phyloP scores from a whole-genome alignment of 2,797 vertebrate genomes.

The Ptychadena robeensis region DNA sequence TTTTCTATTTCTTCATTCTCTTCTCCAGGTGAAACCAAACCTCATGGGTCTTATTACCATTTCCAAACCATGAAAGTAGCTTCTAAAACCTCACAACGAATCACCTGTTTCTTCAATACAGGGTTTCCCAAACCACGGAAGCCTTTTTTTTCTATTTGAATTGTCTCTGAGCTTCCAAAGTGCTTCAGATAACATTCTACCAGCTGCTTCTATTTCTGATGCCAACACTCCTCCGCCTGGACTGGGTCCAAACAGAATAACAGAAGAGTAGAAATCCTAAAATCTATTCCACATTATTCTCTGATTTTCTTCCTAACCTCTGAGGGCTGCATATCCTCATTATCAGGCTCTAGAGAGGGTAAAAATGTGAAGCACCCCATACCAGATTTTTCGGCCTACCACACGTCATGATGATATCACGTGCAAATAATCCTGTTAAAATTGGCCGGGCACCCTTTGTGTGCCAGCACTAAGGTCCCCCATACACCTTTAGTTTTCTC shows the following conservation, averaged over 20 bases:
- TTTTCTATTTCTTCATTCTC: neutral
- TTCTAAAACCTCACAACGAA: neutral
- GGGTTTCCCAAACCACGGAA: neutral
- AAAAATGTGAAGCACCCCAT: too few species aligned
- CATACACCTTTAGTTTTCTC: too few species aligned
- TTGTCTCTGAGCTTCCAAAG: neutral
- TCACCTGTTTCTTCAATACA: neutral
- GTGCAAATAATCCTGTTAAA: too few species aligned
- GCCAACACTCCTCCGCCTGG: slow-evolving; percentile 3
- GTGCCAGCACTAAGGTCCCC: too few species aligned
- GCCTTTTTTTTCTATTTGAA: neutral
- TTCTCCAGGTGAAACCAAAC: neutral
- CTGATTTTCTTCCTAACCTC: too few species aligned
- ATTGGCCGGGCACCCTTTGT: too few species aligned
- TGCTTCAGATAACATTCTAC: neutral
- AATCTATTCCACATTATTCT: neutral
- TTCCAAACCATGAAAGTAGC: neutral
- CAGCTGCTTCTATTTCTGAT: slow-evolving; percentile 3
- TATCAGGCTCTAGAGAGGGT: too few species aligned
- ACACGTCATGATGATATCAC: too few species aligned
- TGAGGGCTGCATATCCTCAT: too few species aligned
- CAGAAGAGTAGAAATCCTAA: neutral
- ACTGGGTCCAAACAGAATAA: slow-evolving; percentile 8
- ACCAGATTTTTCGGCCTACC: too few species aligned
- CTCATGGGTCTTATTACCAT: neutral